phyloP scores from a whole-genome alignment of 2,888 invertebrate species.

The Zelleria hepariella region DNA sequence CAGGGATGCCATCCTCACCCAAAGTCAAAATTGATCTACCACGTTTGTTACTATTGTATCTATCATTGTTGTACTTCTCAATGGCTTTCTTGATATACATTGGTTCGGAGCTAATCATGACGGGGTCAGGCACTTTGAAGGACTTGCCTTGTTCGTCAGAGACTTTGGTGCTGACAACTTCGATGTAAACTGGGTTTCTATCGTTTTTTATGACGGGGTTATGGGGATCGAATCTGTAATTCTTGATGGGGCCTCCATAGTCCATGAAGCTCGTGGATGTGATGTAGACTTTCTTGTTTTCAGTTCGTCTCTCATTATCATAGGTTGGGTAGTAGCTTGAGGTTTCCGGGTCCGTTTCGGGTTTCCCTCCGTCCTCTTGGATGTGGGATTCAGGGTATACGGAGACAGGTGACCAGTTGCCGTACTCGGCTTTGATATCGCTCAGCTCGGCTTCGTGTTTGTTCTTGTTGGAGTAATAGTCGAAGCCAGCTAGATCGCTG shows the following conservation, averaged over 20 bases:
- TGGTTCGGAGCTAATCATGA: constrained; percentile 77
- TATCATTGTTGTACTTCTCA: constrained; percentile 55
- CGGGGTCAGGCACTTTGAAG: constrained; percentile 76
- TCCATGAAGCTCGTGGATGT: constrained; percentile 59
- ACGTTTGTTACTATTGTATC: constrained; percentile 65
- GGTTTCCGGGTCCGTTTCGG: constrained; percentile 52
- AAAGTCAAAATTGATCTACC: constrained; percentile 76
- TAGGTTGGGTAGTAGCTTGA: constrained; percentile 62
- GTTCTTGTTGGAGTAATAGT: constrained; percentile 59
- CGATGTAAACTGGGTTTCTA: constrained; percentile 70
- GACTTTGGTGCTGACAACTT: constrained; percentile 63
- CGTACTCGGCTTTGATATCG: constrained; percentile 63
- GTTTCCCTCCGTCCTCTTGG: constrained; percentile 54
- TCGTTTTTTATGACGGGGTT: constrained; percentile 67
- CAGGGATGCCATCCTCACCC: constrained; percentile 81
- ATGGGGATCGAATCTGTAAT: constrained; percentile 59
- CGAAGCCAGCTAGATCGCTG: constrained; percentile 61
- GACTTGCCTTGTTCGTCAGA: constrained; percentile 59
- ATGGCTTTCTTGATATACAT: constrained; percentile 70
- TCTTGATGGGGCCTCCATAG: constrained; percentile 56
- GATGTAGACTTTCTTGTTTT: constrained; percentile 62
- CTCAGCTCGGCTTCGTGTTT: constrained; percentile 53
- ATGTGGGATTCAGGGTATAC: constrained; percentile 63
- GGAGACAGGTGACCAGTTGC: constrained; percentile 68
- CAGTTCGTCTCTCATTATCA: constrained; percentile 52